phyloP scores from a whole-genome alignment of 2,113 vertebrate species.

The Reinhardtius hippoglossoides region DNA sequence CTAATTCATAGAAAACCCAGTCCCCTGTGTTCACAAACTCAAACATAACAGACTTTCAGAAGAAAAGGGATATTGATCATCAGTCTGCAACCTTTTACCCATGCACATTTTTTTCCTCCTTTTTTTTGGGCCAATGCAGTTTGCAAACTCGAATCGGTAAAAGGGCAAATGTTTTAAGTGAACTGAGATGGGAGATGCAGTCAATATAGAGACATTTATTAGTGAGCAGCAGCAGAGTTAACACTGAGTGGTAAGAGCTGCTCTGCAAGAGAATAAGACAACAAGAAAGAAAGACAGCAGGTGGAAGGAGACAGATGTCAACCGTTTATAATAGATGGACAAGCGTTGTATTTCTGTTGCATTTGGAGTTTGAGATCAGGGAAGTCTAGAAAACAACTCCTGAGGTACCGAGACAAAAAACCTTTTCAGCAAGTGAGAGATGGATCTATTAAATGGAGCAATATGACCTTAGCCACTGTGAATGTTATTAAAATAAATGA shows the following conservation, averaged over 20 bases:
- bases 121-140: background rate
- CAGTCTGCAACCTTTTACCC: background rate
- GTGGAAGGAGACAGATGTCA: background rate
- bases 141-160: background rate
- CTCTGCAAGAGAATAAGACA: background rate
- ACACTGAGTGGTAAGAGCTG: background rate
- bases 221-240: background rate
- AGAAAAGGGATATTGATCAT: background rate
- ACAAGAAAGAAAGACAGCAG: background rate
- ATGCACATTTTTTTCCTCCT: background rate
- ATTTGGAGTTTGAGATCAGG: background rate
- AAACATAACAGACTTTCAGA: conserved; percentile 11
- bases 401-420: background rate
- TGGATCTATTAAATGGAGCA: background rate
- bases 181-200: background rate
- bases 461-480: background rate
- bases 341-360: background rate
- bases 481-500: background rate
- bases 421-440: background rate
- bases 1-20: conserved; percentile 7
- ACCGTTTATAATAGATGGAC: background rate
- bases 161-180: background rate
- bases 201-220: background rate
- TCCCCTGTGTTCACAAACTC: conserved; percentile 18
- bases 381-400: background rate